Base-by-base conservation (phyloP, 2,113 vertebrate genomes). In the Oostethus manadensis region DNA sequence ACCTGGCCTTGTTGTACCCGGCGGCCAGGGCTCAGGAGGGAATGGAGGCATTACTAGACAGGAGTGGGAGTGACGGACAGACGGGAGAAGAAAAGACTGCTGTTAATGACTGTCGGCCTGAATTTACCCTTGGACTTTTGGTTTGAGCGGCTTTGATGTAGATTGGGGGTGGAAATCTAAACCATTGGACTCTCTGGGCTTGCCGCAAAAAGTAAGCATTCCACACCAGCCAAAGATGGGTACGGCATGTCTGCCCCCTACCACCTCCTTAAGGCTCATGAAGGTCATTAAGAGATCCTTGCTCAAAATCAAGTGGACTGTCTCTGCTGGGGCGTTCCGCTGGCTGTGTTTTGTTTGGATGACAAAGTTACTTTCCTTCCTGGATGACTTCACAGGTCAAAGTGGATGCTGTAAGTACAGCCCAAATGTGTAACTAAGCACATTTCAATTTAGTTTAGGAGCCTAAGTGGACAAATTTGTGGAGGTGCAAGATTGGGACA, bases 1-100 rank as follows among this genome's bases (percentile, higher is more conserved):
- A 70, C 76, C 55, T 68, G 72, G 73, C 66, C 48, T 22, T n/a
- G 38, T 42, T 54, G 56, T 10, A 61, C 49, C 38, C 74, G 1
- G 26, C 63, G 71, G 60, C 46, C 44, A 17, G 74, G 71, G 73
- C 69, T 73, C 10, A 72, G 55, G 92, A 90, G 60, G 78, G 88
- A 40, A 55, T 10, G 20, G 68, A 38, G 74, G 73, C 76, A 60
- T 70, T 74, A 76, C 62, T 71, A 64, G 62, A 71, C 2, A 51
- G 61, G 70, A 10, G 22, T n/a, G 72, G 67, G 71, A 47, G 73
- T 66, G 60, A 71, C 58, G 69, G 72, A 50, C 5, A 7, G 29
- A 3, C 29, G 29, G 21, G 48, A 11, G 55, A 53, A 33, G 58
- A 69, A 79, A 66, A 60, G 54, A 82, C 60, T 76, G 71, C 76